Percentiles rank a stretch among this genome's conserved stretches.
phyloP scores from a whole-genome alignment of 2,888 invertebrate genomes.

The Isoperla grammatica region DNA sequence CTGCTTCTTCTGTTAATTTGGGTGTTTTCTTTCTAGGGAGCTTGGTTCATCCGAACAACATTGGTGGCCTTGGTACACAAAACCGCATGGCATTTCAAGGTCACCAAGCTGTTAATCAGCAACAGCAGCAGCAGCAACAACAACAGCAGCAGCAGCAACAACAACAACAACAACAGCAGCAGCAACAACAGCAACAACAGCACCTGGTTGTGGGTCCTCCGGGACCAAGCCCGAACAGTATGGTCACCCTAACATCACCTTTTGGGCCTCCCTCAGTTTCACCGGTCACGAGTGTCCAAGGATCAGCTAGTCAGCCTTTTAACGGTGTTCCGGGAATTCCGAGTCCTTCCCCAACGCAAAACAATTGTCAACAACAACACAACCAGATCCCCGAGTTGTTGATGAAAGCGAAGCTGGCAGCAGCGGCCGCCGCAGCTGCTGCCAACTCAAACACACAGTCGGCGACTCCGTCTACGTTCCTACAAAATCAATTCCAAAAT shows the following conservation, averaged over 20 bases:
- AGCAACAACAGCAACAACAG: conserved; percentile 41
- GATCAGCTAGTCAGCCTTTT: conserved; percentile 6
- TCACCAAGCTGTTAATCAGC: background rate
- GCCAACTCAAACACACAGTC: conserved; percentile 8
- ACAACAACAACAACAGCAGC: conserved; percentile 42
- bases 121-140: conserved; percentile 13
- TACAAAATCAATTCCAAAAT: conserved; percentile 41
- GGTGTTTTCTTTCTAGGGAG: background rate
- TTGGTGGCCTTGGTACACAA: conserved; percentile 37
- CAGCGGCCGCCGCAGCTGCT: conserved; percentile 32
- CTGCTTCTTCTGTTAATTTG: too few relatives aligned
- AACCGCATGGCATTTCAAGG: conserved; percentile 44
- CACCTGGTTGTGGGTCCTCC: conserved; percentile 62
- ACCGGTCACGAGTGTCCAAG: conserved; percentile 7
- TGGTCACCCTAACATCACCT: conserved; percentile 48
- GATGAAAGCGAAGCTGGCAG: conserved; percentile 53
- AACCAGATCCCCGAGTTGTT: conserved; percentile 52
- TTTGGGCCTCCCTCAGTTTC: conserved; percentile 46
- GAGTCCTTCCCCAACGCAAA: conserved; percentile 19
- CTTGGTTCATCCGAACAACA: conserved; percentile 32
- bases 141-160: conserved; percentile 16
- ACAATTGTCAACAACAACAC: conserved; percentile 38
- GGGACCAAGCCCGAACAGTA: conserved; percentile 70
- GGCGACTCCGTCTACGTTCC: conserved; percentile 51
- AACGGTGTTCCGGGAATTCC: conserved; percentile 39